Evolutionary conservation across 2,888 invertebrate genomes (phyloP).

Genomic region (Miltochrista miniata): DNA sequence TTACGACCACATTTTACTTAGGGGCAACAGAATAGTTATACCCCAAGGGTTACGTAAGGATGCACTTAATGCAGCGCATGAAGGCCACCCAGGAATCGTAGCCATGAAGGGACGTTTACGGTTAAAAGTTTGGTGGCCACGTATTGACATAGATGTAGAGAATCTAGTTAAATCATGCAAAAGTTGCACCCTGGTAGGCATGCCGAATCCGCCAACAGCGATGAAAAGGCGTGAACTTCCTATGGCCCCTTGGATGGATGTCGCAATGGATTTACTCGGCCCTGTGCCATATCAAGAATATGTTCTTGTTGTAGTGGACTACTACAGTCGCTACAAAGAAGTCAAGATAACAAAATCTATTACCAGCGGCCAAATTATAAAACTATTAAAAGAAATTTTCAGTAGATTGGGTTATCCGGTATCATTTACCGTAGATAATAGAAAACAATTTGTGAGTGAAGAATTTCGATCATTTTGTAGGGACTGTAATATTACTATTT

Average conservation of each 20-base stretch:
- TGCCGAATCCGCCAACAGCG: slow-evolving; percentile 19
- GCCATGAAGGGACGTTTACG: slow-evolving; percentile 8
- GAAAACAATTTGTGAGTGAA: no score
- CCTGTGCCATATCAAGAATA: slow-evolving; percentile 31
- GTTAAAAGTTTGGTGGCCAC: slow-evolving; percentile 31
- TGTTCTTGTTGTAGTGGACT: background rate
- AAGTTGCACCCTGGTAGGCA: slow-evolving; percentile 22
- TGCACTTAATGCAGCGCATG: slow-evolving; percentile 9
- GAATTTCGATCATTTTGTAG: no score
- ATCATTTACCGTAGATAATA: background rate
- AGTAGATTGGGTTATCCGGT: background rate
- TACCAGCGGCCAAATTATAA: background rate
- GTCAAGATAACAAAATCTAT: background rate
- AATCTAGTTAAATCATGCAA: slow-evolving; percentile 21
- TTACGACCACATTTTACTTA: background rate
- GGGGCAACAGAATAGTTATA: slow-evolving; percentile 6
- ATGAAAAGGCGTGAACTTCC: slow-evolving; percentile 23
- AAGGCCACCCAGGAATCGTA: slow-evolving; percentile 12
- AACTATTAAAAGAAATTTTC: background rate
- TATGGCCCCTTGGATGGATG: slow-evolving; percentile 22
- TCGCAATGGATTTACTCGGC: slow-evolving; percentile 28
- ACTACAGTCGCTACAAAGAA: background rate
- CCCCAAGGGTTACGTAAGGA: background rate
- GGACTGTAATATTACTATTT: no score
- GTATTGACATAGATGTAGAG: slow-evolving; percentile 25